These are phyloP conservation scores for Astreopora myriophthalma DNA, from an alignment of 64 coral and sea anemone species.

Conservation along the genomic window DNA sequence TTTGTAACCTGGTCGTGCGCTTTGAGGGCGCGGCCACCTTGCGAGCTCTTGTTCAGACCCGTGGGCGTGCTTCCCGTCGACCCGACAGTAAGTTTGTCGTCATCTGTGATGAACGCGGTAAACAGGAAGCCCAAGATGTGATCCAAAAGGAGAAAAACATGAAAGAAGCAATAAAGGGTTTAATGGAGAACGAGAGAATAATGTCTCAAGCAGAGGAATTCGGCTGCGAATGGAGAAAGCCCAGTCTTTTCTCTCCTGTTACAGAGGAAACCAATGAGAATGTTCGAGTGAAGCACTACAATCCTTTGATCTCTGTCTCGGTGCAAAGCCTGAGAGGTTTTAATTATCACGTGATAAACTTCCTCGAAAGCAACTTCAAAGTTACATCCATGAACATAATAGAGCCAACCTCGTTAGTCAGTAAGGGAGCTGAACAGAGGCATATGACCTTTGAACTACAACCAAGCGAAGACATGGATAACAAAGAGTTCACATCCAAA, in stretches of 20 bases:
- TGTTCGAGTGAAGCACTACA: not conserved
- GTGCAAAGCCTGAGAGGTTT: not conserved
- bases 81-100: conserved; percentile 85
- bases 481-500: conserved; percentile 24
- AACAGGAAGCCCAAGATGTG: conserved; percentile 48
- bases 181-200: not conserved
- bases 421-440: not conserved
- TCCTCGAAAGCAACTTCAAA: conserved; percentile 13
- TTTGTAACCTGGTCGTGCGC: conserved; percentile 91
- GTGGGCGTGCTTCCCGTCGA: conserved; percentile 82
- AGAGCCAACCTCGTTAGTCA: not conserved
- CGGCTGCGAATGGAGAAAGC: conserved; percentile 1
- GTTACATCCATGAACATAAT: not conserved
- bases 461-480: not conserved
- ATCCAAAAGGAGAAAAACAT: conserved; percentile 74
- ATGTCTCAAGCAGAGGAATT: conserved; percentile 16
- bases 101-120: conserved; percentile 58
- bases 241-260: too few relatives aligned
- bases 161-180: conserved; percentile 65
- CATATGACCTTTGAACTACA: conserved; percentile 11
- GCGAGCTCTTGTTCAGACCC: conserved; percentile 72
- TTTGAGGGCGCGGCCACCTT: conserved; percentile 79
- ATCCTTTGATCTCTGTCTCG: not conserved
- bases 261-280: not conserved
- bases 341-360: not conserved